These are phyloP conservation scores for Calonectris borealis DNA, from an alignment of 2,113 vertebrate genomes.

Conservation along the genomic window DNA sequence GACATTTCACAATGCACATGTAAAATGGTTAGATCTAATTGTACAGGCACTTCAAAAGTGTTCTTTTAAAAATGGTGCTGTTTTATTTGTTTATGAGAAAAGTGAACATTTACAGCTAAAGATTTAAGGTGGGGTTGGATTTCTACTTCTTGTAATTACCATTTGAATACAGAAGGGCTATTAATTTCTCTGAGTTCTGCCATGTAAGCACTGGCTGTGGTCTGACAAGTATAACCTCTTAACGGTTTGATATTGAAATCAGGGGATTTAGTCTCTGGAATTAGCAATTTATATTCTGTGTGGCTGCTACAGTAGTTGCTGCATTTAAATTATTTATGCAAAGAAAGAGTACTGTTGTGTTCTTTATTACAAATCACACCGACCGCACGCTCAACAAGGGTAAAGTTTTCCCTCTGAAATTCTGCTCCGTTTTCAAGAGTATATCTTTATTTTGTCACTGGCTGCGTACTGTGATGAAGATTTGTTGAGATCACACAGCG, in stretches of 20 bases:
- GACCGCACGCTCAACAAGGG: not conserved
- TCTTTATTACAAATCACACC: slow-evolving; percentile 50
- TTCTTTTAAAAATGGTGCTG: not conserved
- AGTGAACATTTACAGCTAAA: not conserved
- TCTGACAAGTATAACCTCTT: slow-evolving; percentile 30
- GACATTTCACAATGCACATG: rapidly evolving
- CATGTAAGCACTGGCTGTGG: not conserved
- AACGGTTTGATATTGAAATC: slow-evolving; percentile 59
- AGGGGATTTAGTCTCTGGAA: slow-evolving; percentile 44
- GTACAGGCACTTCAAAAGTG: not conserved
- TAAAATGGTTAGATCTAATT: not conserved
- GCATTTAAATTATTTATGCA: slow-evolving; percentile 74
- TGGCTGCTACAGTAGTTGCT: slow-evolving; percentile 37
- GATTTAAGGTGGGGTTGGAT: not conserved
- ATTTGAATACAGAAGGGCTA: not conserved
- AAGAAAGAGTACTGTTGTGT: slow-evolving; percentile 41
- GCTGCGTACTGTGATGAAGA: not conserved
- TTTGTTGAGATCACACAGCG: not conserved
- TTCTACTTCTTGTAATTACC: slow-evolving; percentile 17
- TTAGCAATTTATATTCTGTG: slow-evolving; percentile 65
- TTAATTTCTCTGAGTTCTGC: slow-evolving; percentile 32
- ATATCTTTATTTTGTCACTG: slow-evolving; percentile 3
- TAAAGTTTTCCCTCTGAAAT: slow-evolving; percentile 35
- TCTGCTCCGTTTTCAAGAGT: not conserved
- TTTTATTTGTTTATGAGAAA: slow-evolving; percentile 9